Evolutionary conservation across 2,888 invertebrate genomes (phyloP).

Genomic region (Cactoblastis cactorum): DNA sequence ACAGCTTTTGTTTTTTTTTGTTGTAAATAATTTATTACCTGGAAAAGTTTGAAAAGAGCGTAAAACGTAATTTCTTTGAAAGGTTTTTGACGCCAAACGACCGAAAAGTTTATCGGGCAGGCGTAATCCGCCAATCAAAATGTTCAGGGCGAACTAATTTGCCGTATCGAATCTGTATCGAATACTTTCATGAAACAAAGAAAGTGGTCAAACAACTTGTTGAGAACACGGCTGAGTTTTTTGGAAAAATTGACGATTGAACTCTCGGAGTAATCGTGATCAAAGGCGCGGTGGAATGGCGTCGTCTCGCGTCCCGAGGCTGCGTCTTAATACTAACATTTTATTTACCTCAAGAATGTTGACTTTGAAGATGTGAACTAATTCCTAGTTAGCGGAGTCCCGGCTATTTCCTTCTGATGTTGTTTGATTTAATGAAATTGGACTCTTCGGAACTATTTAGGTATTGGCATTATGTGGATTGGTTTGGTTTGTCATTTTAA

Average conservation of each 20-base stretch:
- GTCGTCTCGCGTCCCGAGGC: conserved; percentile 31
- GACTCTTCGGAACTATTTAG: conserved; percentile 49
- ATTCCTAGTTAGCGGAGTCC: conserved; percentile 58
- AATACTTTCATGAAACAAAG: conserved; percentile 44
- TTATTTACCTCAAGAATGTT: conserved; percentile 66
- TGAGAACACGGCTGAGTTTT: conserved; percentile 45
- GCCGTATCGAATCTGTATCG: conserved; percentile 42
- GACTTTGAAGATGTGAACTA: conserved; percentile 65
- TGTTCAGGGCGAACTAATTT: conserved; percentile 41
- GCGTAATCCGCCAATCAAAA: conserved; percentile 40
- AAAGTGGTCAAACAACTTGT: conserved; percentile 47
- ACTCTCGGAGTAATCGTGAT: conserved; percentile 56
- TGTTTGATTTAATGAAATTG: conserved; percentile 60
- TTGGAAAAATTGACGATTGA: conserved; percentile 49
- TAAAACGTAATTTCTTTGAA: conserved; percentile 33
- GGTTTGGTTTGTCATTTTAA: conserved; percentile 36
- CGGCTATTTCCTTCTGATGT: conserved; percentile 40
- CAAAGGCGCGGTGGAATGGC: conserved; percentile 48
- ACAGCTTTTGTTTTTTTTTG: conserved; percentile 21
- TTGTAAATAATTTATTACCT: conserved; percentile 23
- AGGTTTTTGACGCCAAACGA: conserved; percentile 34
- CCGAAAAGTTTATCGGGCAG: conserved; percentile 39
- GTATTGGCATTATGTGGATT: conserved; percentile 11
- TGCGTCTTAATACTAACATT: conserved; percentile 46
- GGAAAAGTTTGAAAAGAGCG: conserved; percentile 12